Percentiles rank a stretch among this genome's conserved stretches.
phyloP scores from a whole-genome alignment of 2,888 invertebrate genomes.

The Parnassius orleans region DNA sequence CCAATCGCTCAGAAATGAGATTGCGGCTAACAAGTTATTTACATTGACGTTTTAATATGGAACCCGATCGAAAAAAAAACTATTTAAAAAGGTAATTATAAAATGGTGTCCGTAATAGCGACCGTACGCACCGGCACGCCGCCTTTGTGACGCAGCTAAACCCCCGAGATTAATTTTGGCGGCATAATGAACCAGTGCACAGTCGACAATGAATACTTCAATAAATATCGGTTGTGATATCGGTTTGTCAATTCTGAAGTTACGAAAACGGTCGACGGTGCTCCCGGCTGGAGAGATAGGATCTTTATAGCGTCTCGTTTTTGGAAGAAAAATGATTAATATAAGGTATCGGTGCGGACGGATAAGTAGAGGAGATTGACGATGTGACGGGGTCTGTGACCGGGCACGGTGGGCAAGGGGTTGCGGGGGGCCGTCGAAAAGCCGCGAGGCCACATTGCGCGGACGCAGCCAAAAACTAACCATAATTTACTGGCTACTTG shows the following conservation, averaged over 20 bases:
- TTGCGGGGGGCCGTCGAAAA: constrained; percentile 56
- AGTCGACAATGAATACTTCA: constrained; percentile 69
- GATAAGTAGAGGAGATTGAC: constrained; percentile 79
- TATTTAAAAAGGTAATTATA: constrained; percentile 81
- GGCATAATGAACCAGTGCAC: constrained; percentile 73
- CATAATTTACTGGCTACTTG: constrained; percentile 81
- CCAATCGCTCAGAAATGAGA: constrained; percentile 81
- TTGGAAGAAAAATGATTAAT: constrained; percentile 76
- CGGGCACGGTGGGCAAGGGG: constrained; percentile 44
- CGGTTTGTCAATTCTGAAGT: constrained; percentile 68
- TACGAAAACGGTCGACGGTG: constrained; percentile 59
- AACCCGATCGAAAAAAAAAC: constrained; percentile 73
- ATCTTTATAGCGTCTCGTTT: constrained; percentile 67
- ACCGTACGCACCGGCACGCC: constrained; percentile 69
- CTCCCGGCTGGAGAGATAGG: constrained; percentile 61
- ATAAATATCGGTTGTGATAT: constrained; percentile 73
- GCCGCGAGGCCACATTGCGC: constrained; percentile 77
- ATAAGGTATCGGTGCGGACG: constrained; percentile 70
- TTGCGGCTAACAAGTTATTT: constrained; percentile 82
- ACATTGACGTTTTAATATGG: constrained; percentile 81
- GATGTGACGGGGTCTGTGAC: constrained; percentile 77
- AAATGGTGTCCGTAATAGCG: constrained; percentile 73
- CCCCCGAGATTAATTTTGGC: constrained; percentile 77
- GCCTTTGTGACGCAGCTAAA: constrained; percentile 76
- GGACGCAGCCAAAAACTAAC: constrained; percentile 79